phyloP scores from a whole-genome alignment of 1,140 invertebrate genomes.

The Drosophila navojoa region DNA sequence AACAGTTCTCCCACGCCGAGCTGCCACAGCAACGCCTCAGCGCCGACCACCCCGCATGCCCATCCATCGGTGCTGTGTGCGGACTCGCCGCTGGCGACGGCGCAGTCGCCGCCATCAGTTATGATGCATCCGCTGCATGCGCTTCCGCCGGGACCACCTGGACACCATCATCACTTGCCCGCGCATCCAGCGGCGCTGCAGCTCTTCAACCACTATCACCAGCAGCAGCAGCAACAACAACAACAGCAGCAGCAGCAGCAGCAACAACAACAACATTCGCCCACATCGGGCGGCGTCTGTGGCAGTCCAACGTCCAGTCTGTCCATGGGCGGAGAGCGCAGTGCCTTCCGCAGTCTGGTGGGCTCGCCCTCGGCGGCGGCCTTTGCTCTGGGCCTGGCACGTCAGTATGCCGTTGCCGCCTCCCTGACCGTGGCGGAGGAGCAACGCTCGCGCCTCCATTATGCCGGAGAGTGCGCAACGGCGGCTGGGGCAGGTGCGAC shows the following conservation, averaged over 20 bases:
- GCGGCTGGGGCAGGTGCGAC: slow-evolving; percentile 87
- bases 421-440: slow-evolving; percentile 83
- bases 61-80: slow-evolving; percentile 53
- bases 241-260: slow-evolving; percentile 60
- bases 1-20: slow-evolving; percentile 74
- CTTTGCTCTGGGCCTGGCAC: slow-evolving; percentile 84
- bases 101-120: slow-evolving; percentile 50
- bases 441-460: slow-evolving; percentile 65
- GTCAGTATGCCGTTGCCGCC: slow-evolving; percentile 84
- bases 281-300: slow-evolving; percentile 42
- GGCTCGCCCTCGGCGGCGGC: slow-evolving; percentile 84
- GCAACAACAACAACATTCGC: slow-evolving; percentile 70
- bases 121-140: slow-evolving; percentile 61
- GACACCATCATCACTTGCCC: slow-evolving; percentile 63
- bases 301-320: slow-evolving; percentile 64
- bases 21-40: slow-evolving; percentile 67
- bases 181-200: slow-evolving; percentile 67
- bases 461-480: slow-evolving; percentile 83
- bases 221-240: slow-evolving; percentile 65
- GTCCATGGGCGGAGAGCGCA: slow-evolving; percentile 93
- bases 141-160: slow-evolving; percentile 38
- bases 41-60: slow-evolving; percentile 57
- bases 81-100: slow-evolving; percentile 54
- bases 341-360: slow-evolving; percentile 90
- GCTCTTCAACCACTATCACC: slow-evolving; percentile 72